Evolutionary conservation across 2,888 invertebrate species (phyloP).

Genomic region (Trichacis sp.): DNA sequence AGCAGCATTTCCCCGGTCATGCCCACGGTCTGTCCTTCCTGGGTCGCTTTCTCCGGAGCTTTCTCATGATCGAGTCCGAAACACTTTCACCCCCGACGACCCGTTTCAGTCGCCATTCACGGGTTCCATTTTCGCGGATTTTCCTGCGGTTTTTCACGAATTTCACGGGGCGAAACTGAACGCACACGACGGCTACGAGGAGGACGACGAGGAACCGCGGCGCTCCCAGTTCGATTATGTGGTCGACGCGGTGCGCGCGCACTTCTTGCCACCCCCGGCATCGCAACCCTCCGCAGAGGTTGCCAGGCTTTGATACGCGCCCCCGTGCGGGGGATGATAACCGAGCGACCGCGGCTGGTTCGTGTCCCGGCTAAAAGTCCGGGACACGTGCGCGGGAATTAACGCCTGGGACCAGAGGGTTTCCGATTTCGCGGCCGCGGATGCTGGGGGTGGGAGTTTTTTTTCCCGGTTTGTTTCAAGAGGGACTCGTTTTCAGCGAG

Average conservation of each 20-base stretch:
- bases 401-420: neutral
- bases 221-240: conserved; percentile 69
- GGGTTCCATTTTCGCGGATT: no score
- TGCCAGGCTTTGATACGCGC: conserved; percentile 17
- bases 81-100: conserved; percentile 23
- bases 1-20: conserved; percentile 31
- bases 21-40: conserved; percentile 45
- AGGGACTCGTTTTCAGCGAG: no score
- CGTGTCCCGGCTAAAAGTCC: conserved; percentile 26
- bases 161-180: neutral
- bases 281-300: conserved; percentile 44
- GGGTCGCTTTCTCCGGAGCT: conserved; percentile 55
- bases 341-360: conserved; percentile 36
- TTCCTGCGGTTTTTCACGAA: neutral
- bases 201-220: conserved; percentile 62
- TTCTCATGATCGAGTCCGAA: conserved; percentile 44
- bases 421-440: no score
- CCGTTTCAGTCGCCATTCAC: conserved; percentile 2
- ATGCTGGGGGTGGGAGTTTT: no score
- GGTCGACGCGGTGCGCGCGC: conserved; percentile 57
- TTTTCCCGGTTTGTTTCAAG: no score
- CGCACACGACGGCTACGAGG: conserved; percentile 24
- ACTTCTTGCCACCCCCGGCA: conserved; percentile 55
- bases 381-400: neutral
- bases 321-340: conserved; percentile 24